Base-by-base conservation (phyloP, 1,140 invertebrate genomes). In the Ceratosolen fusciceps region DNA sequence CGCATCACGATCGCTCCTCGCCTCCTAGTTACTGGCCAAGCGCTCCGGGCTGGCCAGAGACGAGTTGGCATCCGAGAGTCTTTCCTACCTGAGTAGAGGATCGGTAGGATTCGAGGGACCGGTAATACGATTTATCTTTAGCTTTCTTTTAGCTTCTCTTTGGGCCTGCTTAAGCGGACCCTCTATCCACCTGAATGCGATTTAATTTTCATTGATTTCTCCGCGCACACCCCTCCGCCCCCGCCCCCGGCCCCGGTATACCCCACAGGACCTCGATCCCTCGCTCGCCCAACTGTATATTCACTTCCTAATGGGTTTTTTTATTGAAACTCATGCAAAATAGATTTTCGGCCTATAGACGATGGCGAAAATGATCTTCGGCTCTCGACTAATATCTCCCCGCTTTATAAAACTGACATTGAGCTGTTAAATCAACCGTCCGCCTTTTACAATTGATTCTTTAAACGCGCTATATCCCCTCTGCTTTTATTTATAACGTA, bases 61-160 rank as follows among this genome's bases (percentile, higher is more conserved):
- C 68, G 65, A 77, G 31, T 77, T 62, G 76, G 77, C 67, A 77
- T 21, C 29, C 39, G 5, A 39, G 68, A 77, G 62, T 78, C 77
- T 54, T 37, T 72, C 58, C n/a, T 19, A 26, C 14, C 9, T 19
- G 39, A 72, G 67, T 60, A 72, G 58, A 78, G 47, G 77, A 73
- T 72, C 52, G 16, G n/a, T n/a, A n/a, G n/a, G 58, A 52, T 26
- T 16, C 49, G 60, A n/a, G 21, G 0, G 67, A 19, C 7, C 54
- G 39, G 76, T 67, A 79, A 79, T 79, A 73, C 77, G 47, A 79
- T 79, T 79, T 74, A 79, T 54, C 47, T 70, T 7, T n/a, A n/a
- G n/a, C 43, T 52, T 78, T 39, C 68, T 78, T 78, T 43, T 54
- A 70, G 56, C 56, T 77, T 58, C 49, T 65, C 24, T 3, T 21